Percentiles rank a stretch among this genome's conserved stretches.
phyloP scores from a whole-genome alignment of 2,888 invertebrate genomes.

The Hybos culiciformis region DNA sequence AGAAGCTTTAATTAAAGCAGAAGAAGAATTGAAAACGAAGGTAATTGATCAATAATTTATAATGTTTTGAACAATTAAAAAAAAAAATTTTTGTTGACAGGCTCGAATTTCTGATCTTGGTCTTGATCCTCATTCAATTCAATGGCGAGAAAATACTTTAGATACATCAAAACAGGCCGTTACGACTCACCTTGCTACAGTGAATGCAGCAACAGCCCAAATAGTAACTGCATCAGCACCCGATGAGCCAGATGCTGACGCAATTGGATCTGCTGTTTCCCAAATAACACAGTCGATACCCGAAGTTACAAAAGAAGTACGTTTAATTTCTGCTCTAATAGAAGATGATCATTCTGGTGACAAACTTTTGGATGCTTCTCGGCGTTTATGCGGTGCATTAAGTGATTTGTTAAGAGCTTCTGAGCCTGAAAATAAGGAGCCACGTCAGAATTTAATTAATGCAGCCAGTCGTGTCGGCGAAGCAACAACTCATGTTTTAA shows the following conservation, averaged over 20 bases:
- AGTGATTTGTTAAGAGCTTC: constrained; percentile 89
- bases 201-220: constrained; percentile 98
- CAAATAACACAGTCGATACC: constrained; percentile 94
- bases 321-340: constrained; percentile 84
- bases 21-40: constrained; percentile 53
- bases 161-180: constrained; percentile 94
- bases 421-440: constrained; percentile 88
- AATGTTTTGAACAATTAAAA: not conserved
- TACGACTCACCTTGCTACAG: constrained; percentile 92
- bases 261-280: constrained; percentile 92
- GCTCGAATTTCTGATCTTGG: constrained; percentile 58
- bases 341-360: constrained; percentile 76
- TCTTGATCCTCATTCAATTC: constrained; percentile 69
- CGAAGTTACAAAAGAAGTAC: constrained; percentile 74
- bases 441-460: constrained; percentile 81
- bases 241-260: constrained; percentile 88
- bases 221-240: constrained; percentile 82
- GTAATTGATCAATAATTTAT: constrained; percentile 17
- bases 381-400: constrained; percentile 84
- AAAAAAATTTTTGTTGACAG: constrained; percentile 15
- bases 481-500: constrained; percentile 84
- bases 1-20: constrained; percentile 75
- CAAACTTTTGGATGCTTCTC: constrained; percentile 78
- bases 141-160: constrained; percentile 88
- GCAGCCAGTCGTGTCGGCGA: constrained; percentile 96